phyloP scores from a whole-genome alignment of 2,888 invertebrate species.

The Scotopteryx bipunctaria region DNA sequence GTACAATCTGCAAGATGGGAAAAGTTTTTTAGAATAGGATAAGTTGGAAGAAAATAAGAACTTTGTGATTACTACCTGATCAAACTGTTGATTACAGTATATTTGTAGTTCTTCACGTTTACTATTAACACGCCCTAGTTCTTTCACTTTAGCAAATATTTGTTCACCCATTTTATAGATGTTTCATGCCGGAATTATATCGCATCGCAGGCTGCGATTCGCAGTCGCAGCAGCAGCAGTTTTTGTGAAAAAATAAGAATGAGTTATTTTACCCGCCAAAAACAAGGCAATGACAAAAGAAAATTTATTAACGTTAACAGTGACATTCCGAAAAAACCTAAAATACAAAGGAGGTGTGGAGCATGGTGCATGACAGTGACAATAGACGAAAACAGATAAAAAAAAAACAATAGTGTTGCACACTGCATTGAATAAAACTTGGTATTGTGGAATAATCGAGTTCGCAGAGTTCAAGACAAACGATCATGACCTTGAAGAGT shows the following conservation, averaged over 20 bases:
- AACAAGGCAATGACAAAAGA: neutral
- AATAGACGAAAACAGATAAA: neutral
- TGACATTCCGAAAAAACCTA: too few relatives aligned
- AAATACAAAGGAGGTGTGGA: too few relatives aligned
- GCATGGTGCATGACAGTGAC: neutral
- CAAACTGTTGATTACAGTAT: constrained; percentile 57
- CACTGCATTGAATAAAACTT: neutral
- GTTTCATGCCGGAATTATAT: too few relatives aligned
- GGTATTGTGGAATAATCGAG: too few relatives aligned
- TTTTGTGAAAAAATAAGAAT: constrained; percentile 6
- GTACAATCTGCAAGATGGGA: constrained; percentile 53
- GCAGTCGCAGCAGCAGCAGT: too few relatives aligned
- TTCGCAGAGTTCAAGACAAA: too few relatives aligned
- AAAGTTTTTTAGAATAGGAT: neutral
- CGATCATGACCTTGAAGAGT: too few relatives aligned
- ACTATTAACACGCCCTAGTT: constrained; percentile 57
- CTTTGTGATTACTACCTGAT: constrained; percentile 52
- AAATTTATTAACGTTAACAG: neutral
- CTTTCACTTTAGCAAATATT: constrained; percentile 57
- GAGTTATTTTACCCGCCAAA: neutral
- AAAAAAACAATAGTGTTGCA: neutral
- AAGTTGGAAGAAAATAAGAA: neutral
- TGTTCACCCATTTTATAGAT: constrained; percentile 55
- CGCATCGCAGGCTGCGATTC: too few relatives aligned
- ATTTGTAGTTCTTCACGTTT: constrained; percentile 62